A percentile compares a stretch with the other conserved stretches of the same genome.
These are phyloP conservation scores for Ceramica pisi DNA, from an alignment of 2,888 invertebrate species.

Conservation along the genomic window DNA sequence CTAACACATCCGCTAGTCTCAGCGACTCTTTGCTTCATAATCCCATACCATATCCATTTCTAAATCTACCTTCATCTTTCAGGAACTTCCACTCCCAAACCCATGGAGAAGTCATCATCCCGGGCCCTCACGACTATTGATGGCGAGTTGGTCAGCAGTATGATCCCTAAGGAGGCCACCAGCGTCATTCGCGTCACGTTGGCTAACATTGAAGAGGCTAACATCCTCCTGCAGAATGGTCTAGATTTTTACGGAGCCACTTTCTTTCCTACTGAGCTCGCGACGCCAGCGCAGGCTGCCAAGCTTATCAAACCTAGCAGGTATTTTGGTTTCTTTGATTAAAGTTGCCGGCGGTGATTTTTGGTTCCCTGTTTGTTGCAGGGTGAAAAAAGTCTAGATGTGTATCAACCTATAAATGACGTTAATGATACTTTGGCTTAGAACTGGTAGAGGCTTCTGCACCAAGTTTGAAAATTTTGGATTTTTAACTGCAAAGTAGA, in stretches of 20 bases:
- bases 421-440: background rate
- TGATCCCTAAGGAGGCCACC: slow-evolving; percentile 91
- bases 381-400: background rate
- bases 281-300: slow-evolving; percentile 92
- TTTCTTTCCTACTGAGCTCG: slow-evolving; percentile 96
- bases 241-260: slow-evolving; percentile 97
- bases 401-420: no score
- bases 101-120: slow-evolving; percentile 81
- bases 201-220: slow-evolving; percentile 94
- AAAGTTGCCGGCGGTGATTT: background rate
- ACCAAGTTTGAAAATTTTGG: background rate
- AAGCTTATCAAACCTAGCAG: slow-evolving; percentile 90
- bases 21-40: slow-evolving; percentile 9
- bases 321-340: slow-evolving; percentile 64
- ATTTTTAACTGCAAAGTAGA: background rate
- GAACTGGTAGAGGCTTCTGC: background rate
- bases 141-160: slow-evolving; percentile 87
- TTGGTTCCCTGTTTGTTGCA: background rate
- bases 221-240: slow-evolving; percentile 95
- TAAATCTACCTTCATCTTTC: slow-evolving; percentile 13
- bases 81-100: slow-evolving; percentile 88
- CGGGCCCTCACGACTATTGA: slow-evolving; percentile 86
- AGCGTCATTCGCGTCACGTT: slow-evolving; percentile 94
- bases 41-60: background rate
- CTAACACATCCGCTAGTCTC: slow-evolving; percentile 25